Conservation (phyloP, 2,888 invertebrate species). For the Trissolcus brochymenae region DNA sequence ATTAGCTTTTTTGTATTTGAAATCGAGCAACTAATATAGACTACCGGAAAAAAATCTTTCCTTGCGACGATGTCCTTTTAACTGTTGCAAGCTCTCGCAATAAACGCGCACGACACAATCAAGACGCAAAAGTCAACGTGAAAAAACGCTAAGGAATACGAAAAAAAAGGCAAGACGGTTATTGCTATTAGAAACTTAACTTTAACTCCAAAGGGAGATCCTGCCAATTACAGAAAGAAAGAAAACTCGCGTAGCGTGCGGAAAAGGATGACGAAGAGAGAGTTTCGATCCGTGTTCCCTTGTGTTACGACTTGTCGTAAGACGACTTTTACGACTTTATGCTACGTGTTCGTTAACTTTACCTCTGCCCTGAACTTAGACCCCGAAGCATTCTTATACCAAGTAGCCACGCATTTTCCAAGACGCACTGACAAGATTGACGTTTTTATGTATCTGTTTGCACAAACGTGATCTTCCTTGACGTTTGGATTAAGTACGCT, state of each 20-base stretch:
- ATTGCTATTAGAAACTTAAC: slow-evolving; percentile 62
- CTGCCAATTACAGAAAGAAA: slow-evolving; percentile 57
- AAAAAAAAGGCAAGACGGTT: slow-evolving; percentile 34
- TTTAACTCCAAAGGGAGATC: slow-evolving; percentile 61
- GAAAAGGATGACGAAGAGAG: slow-evolving; percentile 43
- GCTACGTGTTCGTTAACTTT: slow-evolving; percentile 67
- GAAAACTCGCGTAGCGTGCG: slow-evolving; percentile 39
- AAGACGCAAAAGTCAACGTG: slow-evolving; percentile 34
- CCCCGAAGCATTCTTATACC: slow-evolving; percentile 34
- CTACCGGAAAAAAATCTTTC: slow-evolving; percentile 56
- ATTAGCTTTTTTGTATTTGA: no score
- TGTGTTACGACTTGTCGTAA: slow-evolving; percentile 71
- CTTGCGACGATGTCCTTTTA: slow-evolving; percentile 63
- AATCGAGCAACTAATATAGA: no score
- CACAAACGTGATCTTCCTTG: slow-evolving; percentile 66
- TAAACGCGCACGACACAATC: slow-evolving; percentile 67
- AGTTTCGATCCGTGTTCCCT: slow-evolving; percentile 59
- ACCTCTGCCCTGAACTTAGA: slow-evolving; percentile 57
- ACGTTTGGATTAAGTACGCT: slow-evolving; percentile 60
- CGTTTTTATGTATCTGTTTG: slow-evolving; percentile 72
- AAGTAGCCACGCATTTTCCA: slow-evolving; percentile 43
- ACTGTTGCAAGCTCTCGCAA: slow-evolving; percentile 65
- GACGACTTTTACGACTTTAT: slow-evolving; percentile 73
- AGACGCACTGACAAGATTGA: slow-evolving; percentile 69
- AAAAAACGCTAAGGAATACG: slow-evolving; percentile 58